Evolutionary conservation across 2,888 invertebrate genomes (phyloP), one percentile per base, ranked within the genome.

Genomic region (Drosophila stalkeri): DNA sequence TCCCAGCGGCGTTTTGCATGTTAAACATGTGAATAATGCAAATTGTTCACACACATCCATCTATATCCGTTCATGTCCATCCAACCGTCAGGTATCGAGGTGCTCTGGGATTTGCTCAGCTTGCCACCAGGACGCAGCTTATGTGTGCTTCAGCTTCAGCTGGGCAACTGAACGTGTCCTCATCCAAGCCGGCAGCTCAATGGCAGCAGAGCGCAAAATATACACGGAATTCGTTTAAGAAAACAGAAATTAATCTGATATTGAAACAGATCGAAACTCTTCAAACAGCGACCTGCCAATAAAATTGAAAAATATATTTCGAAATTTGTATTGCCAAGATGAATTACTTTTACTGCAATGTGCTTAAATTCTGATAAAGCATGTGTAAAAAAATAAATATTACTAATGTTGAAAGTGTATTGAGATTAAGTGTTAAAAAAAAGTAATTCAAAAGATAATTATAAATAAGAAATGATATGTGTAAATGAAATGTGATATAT

Each of bases 11-110:
- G 77, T 80, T 85, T 86, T 89, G 85, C 86, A 88, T 86, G 89
- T 81, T 89, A 86, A 88, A 75, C 89, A 81, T 85, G 89, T 85
- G 86, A 84, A 85, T 86, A 81, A 85, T 85, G 85, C 89, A 85
- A 85, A 85, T 86, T 77, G 84, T 81, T 80, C 86, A 72, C 83
- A 85, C 83, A 59, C 39, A 67, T 60, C 65, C 72, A 72, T 69
- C 62, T 44, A 57, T 69, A 77, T 66, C 57, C 77, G 64, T 68
- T 62, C 75, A 78, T 67, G 77, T 80, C 80, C 82, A 74, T 64
- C 67, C 59, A 80, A 80, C 63, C 89, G 66, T 86, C 85, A 89
- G 89, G 89, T 89, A 85, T 89, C 80, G 72, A 71, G 87, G 73
- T 72, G 87, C 87, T 69, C n/a, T 69, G 89, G 89, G 85, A 85